Evolutionary conservation across 1,140 invertebrate species (phyloP), one percentile per base, ranked within the genome.

Genomic region (Leptonema lineaticorne): DNA sequence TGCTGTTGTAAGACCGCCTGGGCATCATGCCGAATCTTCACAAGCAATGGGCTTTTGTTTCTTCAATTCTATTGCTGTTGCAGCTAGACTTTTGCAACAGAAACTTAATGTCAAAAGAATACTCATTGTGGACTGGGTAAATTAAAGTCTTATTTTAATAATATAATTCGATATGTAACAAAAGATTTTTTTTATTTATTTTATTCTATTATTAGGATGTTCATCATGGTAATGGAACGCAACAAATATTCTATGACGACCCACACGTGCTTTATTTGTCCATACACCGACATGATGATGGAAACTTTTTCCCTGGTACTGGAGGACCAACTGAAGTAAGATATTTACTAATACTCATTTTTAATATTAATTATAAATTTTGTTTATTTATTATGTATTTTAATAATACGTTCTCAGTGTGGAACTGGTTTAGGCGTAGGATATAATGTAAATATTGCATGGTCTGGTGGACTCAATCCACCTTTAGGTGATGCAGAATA

Each of bases 31-130:
- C 0, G 98, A 99, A 83, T 86, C 89, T 4, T 92, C 96, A 75
- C 93, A 97, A 82, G 94, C 96, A 7, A 98, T 98, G 96, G 98
- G 98, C 57, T 99, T 99, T 82, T 99, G 98, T 81, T 99, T 98
- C 85, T 99, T 99, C 83, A 99, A 99, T 84, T 97, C 96, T 37
- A 89, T 99, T n/a, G 95, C 96, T 8, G 94, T 99, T 73, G 95
- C 97, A 24, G 95, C 97, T 28, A 90, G 93, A 76, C 84, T 96
- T 62, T 81, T 98, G 37, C 90, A 94, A 74, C 90, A 93, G 73
- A 90, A 92, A 73, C 86, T 95, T 56, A 89, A 93, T 65, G 82
- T 95, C 33, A 89, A 92, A 74, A 92, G 91, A 80, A 95, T 99
- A 78, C 86, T 99, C 57, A 96, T 99, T 74, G 87, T 99, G 20